Evolutionary conservation across 2,113 vertebrate species (phyloP).

Genomic region (Ictalurus furcatus): DNA sequence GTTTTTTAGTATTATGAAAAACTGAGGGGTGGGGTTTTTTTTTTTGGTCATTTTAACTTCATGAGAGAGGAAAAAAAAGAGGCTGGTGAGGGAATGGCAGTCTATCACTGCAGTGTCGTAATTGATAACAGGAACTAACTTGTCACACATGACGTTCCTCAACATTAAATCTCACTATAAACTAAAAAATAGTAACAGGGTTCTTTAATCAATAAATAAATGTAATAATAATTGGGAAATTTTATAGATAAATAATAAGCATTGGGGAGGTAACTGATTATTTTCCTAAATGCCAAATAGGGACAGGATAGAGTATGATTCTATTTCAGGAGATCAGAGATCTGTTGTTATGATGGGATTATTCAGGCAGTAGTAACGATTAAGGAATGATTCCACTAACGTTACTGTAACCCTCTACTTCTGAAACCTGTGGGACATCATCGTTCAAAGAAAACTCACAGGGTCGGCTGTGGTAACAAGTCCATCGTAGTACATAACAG

Average conservation of each 20-base stretch:
- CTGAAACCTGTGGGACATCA: neutral
- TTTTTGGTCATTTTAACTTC: neutral
- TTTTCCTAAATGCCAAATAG: neutral
- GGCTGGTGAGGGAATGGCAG: neutral
- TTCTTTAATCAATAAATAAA: neutral
- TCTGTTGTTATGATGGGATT: neutral
- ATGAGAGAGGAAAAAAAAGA: neutral
- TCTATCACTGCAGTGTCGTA: neutral
- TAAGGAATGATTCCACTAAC: neutral
- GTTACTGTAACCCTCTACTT: neutral
- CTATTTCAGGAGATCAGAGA: neutral
- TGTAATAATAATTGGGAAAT: neutral
- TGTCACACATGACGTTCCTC: neutral
- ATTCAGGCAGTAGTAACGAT: neutral
- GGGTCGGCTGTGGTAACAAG: conserved; percentile 69
- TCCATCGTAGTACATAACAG: conserved; percentile 84
- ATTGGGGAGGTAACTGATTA: neutral
- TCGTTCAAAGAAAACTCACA: conserved; percentile 65
- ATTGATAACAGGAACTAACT: neutral
- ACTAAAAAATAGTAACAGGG: neutral
- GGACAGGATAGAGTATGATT: neutral
- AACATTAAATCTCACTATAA: neutral
- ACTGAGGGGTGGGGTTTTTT: neutral
- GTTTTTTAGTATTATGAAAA: neutral
- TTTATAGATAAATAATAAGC: neutral